Evolutionary conservation across 2,113 vertebrate genomes (phyloP), one percentile per base, ranked within the genome.

Genomic region (Macaca nemestrina): DNA sequence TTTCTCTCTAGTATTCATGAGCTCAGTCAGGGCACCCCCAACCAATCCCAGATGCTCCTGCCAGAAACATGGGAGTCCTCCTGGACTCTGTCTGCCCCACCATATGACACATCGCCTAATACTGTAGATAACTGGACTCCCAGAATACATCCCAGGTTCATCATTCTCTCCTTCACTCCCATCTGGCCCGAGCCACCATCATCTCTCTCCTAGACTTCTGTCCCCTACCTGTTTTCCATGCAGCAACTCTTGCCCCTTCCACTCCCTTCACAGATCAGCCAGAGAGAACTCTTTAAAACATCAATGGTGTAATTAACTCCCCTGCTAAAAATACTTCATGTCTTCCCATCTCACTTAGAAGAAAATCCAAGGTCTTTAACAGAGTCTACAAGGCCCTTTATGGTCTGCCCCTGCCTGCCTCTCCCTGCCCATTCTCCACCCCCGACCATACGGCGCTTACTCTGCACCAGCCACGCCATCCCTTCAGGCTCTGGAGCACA

Each of bases 401-500:
- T 11, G 50, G 22, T 35, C n/a, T 12, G 22, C n/a, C 25, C 43
- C 25, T 38, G 8, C 40, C 32, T 11, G 17, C 50, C 68, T 55
- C 25, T 38, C 23, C 38, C 55, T 30, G 17, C 40, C 92, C 2
- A 6, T 40, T 14, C 2, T 3, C 11, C 18, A 2, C 1, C 70
- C 81, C 13, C 0, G 0, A 25, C 72, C 85, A 3, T 12, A 35
- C 22, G 3, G 64, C 18, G 20, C 14, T 38, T 48, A 14, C n/a
- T 11, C 10, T 10, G 23, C 18, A 13, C 52, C 17, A 3, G 80
- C 52, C n/a, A 57, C 52, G 1, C 27, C 3, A 43, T 17, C 13
- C 40, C 85, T 55, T 8, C 64, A 2, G 6, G 32, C n/a, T 70
- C 30, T 55, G 52, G 30, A 78, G 55, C 55, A 35, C 17, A 23